Base-by-base conservation (phyloP, 2,888 invertebrate species). In the Hipparchia semele region DNA sequence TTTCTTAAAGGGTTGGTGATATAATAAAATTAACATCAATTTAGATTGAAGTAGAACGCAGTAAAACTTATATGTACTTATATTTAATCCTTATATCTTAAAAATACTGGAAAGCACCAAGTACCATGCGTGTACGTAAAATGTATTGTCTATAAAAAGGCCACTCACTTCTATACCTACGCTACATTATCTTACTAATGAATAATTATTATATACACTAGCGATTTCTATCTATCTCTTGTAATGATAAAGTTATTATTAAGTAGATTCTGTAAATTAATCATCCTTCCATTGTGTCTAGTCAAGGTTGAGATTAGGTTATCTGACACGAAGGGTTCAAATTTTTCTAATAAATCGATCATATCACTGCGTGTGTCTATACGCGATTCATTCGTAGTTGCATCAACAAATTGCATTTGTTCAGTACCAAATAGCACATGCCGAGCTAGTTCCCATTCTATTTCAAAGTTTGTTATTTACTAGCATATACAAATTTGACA, bases 321-420 rank as follows among this genome's bases (percentile, higher is more conserved):
- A 75, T 69, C 66, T 65, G 73, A 73, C 64, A 73, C 70, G 67
- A 75, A 72, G 68, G 71, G 70, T 77, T 79, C 75, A 73, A 74
- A 68, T 70, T 74, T 74, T 66, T 76, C 73, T 71, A 73, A 73
- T 73, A 73, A 72, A 78, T 80, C 80, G 77, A 74, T 80, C 80
- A 82, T 81, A 80, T 81, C 81, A 79, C 72, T 71, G 75, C 78
- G 74, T 64, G 67, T 76, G 79, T 79, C 78, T 78, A 80, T 82
- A 82, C 77, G 77, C 79, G 82, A 51, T 70, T 67, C 83, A 84
- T 84, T 82, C 79, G 83, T 90, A 91, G 91, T 82, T 86, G 84
- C 92, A 91, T 91, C 83, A 90, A 88, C 59, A 59, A 86, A 83
- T 83, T 91, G 92, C 92, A 92, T 92, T 92, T 90, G 92, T 92